phyloP scores from a whole-genome alignment of 1,140 invertebrate species.

The Lepidostoma basale region DNA sequence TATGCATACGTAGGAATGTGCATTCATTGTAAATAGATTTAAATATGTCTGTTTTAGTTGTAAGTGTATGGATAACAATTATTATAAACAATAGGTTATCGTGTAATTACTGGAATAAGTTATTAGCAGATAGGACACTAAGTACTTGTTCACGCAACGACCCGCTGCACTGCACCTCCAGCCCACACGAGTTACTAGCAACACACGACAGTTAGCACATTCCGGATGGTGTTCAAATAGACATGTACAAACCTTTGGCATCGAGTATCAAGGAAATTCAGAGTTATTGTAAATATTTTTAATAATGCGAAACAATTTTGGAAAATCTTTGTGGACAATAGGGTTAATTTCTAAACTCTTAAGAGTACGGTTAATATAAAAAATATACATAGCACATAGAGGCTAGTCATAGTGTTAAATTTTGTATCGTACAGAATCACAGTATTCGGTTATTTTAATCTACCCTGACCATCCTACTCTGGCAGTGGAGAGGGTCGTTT shows the following conservation, averaged over 20 bases:
- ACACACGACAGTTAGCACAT: not conserved
- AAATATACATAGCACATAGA: conserved; percentile 11
- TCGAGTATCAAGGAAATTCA: too few species aligned
- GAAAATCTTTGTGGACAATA: conserved; percentile 6
- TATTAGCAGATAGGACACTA: too few species aligned
- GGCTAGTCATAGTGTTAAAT: conserved; percentile 22
- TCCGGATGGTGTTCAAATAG: not conserved
- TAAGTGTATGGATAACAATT: not conserved
- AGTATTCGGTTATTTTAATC: too few species aligned
- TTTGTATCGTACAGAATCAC: conserved; percentile 11
- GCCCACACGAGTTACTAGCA: too few species aligned
- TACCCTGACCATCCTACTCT: too few species aligned
- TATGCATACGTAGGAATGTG: not conserved
- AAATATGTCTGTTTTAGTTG: not conserved
- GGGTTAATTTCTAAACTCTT: not conserved
- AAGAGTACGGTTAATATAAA: not conserved
- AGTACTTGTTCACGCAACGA: too few species aligned
- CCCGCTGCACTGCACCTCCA: too few species aligned
- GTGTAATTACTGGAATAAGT: too few species aligned
- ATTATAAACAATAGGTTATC: not conserved
- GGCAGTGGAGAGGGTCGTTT: too few species aligned
- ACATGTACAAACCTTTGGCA: not conserved
- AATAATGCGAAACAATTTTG: not conserved
- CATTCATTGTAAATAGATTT: not conserved
- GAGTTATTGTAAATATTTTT: not conserved